phyloP scores from a whole-genome alignment of 2,888 invertebrate species.

The Drosophila stalkeri region DNA sequence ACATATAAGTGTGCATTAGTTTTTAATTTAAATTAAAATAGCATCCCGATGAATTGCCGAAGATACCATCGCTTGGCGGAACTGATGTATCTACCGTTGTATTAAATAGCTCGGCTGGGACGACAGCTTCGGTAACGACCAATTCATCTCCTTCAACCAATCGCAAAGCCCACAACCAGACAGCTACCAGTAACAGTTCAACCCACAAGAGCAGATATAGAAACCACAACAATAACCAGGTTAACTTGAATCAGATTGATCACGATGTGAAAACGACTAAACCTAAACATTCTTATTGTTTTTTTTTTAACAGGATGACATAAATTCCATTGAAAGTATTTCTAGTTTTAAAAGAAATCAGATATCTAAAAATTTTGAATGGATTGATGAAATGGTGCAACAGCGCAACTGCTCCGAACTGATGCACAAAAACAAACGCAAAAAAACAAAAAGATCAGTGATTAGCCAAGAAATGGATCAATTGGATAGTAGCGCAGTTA shows the following conservation, averaged over 20 bases:
- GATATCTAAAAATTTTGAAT: slow-evolving; percentile 69
- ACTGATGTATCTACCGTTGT: slow-evolving; percentile 54
- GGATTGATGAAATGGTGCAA: slow-evolving; percentile 70
- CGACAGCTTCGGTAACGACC: slow-evolving; percentile 73
- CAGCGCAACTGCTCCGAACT: slow-evolving; percentile 67
- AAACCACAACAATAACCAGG: slow-evolving; percentile 81
- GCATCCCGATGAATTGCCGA: slow-evolving; percentile 69
- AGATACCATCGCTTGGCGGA: slow-evolving; percentile 57
- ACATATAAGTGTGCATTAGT: too few relatives aligned
- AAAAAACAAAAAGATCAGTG: slow-evolving; percentile 74
- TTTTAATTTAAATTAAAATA: slow-evolving; percentile 3
- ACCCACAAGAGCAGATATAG: slow-evolving; percentile 66
- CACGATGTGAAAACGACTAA: not conserved
- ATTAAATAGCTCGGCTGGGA: slow-evolving; percentile 73
- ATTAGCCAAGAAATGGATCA: slow-evolving; percentile 67
- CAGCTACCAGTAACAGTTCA: slow-evolving; percentile 26
- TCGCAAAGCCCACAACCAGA: slow-evolving; percentile 42
- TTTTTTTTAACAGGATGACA: slow-evolving; percentile 72
- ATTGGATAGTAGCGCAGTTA: slow-evolving; percentile 69
- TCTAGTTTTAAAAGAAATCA: slow-evolving; percentile 54
- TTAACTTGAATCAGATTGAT: slow-evolving; percentile 17
- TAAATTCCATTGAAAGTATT: slow-evolving; percentile 83
- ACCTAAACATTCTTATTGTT: not conserved
- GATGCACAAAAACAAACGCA: slow-evolving; percentile 74
- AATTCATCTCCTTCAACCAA: slow-evolving; percentile 58